phyloP scores from a whole-genome alignment of 1,140 invertebrate species.

The Euura lappo region DNA sequence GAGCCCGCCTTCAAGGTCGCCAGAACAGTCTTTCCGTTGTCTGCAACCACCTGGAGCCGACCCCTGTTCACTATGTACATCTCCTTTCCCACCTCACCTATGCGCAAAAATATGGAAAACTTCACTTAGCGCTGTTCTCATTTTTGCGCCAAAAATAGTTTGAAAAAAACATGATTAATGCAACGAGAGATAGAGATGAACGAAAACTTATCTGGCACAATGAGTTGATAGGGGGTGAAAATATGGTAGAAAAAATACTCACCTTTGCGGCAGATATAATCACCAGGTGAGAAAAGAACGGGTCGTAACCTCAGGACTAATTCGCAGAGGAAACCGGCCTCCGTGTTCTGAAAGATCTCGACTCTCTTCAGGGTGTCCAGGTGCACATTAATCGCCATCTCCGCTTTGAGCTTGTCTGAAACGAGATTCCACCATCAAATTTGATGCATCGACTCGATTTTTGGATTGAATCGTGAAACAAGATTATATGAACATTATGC shows the following conservation, averaged over 20 bases:
- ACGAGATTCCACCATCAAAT: conserved; percentile 25
- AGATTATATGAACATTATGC: neutral
- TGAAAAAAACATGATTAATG: no score
- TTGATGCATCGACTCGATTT: neutral
- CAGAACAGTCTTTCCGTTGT: conserved; percentile 96
- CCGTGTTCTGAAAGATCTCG: conserved; percentile 99
- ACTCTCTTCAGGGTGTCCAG: conserved; percentile 97
- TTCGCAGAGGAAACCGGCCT: conserved; percentile 97
- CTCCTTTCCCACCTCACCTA: conserved; percentile 98
- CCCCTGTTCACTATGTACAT: conserved; percentile 99
- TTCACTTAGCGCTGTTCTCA: no score
- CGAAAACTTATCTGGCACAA: no score
- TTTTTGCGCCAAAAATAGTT: no score
- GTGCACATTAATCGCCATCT: conserved; percentile 99
- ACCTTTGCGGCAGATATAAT: conserved; percentile 99
- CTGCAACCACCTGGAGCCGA: conserved; percentile 93
- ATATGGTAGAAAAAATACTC: conserved; percentile 30
- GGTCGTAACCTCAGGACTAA: conserved; percentile 92
- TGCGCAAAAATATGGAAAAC: no score
- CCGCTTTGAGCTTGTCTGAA: conserved; percentile 94
- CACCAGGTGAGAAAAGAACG: conserved; percentile 96
- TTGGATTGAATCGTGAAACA: neutral
- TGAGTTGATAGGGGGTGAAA: no score
- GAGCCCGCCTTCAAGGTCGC: conserved; percentile 96
- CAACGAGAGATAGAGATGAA: no score